These are phyloP conservation scores for Drosophila leonis DNA, from an alignment of 2,888 invertebrate genomes.

Conservation along the genomic window DNA sequence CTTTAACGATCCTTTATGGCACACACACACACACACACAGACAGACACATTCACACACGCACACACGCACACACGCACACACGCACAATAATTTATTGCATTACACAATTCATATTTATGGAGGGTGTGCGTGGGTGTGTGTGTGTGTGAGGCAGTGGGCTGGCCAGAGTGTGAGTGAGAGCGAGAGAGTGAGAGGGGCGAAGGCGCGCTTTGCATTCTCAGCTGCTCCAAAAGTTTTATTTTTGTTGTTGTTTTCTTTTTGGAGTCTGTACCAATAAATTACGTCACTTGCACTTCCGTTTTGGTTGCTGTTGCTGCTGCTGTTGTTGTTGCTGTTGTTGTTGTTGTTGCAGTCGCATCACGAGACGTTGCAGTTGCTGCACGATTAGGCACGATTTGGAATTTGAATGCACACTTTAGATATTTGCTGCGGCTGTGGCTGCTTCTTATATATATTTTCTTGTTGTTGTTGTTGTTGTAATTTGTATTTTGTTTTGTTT, in stretches of 20 bases:
- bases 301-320: constrained; percentile 61
- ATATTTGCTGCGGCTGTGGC: constrained; percentile 7
- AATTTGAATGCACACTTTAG: constrained; percentile 70
- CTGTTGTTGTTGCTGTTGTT: constrained; percentile 46
- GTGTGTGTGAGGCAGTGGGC: constrained; percentile 11
- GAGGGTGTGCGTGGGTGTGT: constrained; percentile 11
- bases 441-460: constrained; percentile 18
- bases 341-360: constrained; percentile 47
- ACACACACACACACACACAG: constrained; percentile 17
- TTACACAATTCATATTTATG: constrained; percentile 56
- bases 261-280: constrained; percentile 68
- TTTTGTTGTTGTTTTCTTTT: constrained; percentile 29
- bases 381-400: constrained; percentile 75
- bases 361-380: constrained; percentile 49
- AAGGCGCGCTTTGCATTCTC: constrained; percentile 32
- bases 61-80: constrained; percentile 9
- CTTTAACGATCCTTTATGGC: constrained; percentile 20
- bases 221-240: constrained; percentile 50
- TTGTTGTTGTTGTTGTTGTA: constrained; percentile 3
- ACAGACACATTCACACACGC: constrained; percentile 15
- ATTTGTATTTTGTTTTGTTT: constrained; percentile 20
- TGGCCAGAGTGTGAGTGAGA: constrained; percentile 1
- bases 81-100: constrained; percentile 24
- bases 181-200: neutral
- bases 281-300: constrained; percentile 81